Evolutionary conservation across 2,888 invertebrate genomes (phyloP), one percentile per base, ranked within the genome.

Genomic region (Ormyrus rosae): DNA sequence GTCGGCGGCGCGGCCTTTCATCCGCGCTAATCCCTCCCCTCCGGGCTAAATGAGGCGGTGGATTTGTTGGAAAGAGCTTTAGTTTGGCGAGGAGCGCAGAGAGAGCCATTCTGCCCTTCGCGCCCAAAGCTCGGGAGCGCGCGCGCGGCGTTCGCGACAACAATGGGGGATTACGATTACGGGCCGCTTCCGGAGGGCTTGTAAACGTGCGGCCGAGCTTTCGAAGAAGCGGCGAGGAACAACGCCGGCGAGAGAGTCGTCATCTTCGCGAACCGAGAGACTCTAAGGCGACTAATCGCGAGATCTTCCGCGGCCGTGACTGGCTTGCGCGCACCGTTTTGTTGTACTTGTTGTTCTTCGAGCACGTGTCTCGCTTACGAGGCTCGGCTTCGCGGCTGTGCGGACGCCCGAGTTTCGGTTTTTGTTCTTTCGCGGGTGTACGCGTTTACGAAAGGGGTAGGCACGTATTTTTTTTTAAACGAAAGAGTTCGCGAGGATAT

Each of bases 51-150:
- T 89, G 90, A 90, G 90, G 87, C 87, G 89, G 89, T 90, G 90
- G 90, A 90, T 90, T 90, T 90, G 90, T 90, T 88, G 88, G 87
- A 89, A 89, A 90, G 89, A 90, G 90, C 90, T 90, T 90, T 89
- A 85, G 85, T 86, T 86, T 86, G 83, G 84, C 72, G 80, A 69
- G 74, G 70, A 11, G 6, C 11, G 53, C 10, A 19, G 3, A 56
- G 55, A 50, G 1, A 51, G n/a, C 11, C 19, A 61, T 68, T 46
- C 46, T 9, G 56, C 53, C 45, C 9, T 34, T 34, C 34, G 51
- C 56, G 68, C 50, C 50, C 56, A 64, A 70, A 71, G 60, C 65
- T 71, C 51, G 10, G 7, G 8, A 53, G 63, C 45, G 6, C 53
- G 51, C 6, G 11, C 48, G 51, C 19, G 19, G 19, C 19, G 19